Conservation (phyloP, 53 echinoderm and acorn worm genomes). For the Echinometra lucunter region DNA sequence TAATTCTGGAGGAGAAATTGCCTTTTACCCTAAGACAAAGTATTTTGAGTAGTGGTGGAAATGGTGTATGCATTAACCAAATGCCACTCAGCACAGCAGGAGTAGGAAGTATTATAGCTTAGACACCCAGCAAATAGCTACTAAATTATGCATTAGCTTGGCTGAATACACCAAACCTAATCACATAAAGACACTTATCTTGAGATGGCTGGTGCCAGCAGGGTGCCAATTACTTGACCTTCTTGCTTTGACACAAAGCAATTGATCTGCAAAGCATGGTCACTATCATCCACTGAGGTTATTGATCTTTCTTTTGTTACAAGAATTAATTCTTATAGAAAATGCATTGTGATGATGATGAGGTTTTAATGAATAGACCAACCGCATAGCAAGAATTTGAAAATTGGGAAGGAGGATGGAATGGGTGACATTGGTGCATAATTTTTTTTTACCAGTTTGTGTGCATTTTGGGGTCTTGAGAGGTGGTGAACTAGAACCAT, state of each 20-base stretch:
- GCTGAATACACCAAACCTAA: background rate
- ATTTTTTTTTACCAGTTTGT: too few species aligned
- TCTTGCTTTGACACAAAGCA: background rate
- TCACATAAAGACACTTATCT: background rate
- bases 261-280: background rate
- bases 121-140: background rate
- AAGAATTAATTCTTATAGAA: background rate
- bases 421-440: too few species aligned
- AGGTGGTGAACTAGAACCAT: too few species aligned
- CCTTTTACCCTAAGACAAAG: background rate
- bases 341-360: background rate
- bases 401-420: background rate
- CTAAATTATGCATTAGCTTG: background rate
- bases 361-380: background rate
- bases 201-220: background rate
- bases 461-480: too few species aligned
- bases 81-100: background rate
- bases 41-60: background rate
- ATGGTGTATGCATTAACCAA: background rate
- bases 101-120: background rate
- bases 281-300: background rate
- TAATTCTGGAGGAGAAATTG: background rate
- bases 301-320: background rate
- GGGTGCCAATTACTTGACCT: conserved; percentile 2
- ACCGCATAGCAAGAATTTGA: background rate